Evolutionary conservation across 2,113 vertebrate species (phyloP).

Genomic region (Gavia stellata): DNA sequence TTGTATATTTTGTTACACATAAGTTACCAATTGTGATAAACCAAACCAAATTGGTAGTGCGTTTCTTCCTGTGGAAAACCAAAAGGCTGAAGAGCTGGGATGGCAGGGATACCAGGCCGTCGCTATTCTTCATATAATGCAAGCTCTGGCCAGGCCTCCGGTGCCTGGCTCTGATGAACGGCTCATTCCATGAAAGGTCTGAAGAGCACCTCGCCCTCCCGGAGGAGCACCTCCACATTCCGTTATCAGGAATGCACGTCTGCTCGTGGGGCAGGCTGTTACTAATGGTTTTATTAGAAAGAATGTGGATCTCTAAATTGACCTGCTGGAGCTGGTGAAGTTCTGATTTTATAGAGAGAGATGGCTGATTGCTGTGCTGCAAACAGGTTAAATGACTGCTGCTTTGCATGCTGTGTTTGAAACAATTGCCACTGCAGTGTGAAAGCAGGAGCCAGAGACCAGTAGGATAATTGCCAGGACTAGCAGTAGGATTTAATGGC

Average conservation of each 20-base stretch:
- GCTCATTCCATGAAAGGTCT: too few species aligned
- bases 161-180: neutral
- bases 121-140: rapidly evolving
- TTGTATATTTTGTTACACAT: neutral
- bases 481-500: neutral
- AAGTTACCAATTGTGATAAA: neutral
- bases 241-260: neutral
- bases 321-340: neutral
- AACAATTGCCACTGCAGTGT: rapidly evolving
- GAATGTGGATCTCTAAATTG: neutral
- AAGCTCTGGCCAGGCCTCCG: neutral
- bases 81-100: neutral
- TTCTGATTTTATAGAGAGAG: too few species aligned
- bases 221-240: neutral
- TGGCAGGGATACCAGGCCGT: neutral
- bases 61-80: neutral
- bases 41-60: neutral
- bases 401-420: neutral
- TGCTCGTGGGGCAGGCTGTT: neutral
- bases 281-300: neutral
- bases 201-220: neutral
- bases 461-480: neutral
- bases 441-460: neutral
- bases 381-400: neutral
- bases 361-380: neutral